A percentile compares a stretch with the other conserved stretches of the same genome.
Evolutionary conservation across 2,113 vertebrate genomes (phyloP).

Genomic region (Thymallus thymallus): DNA sequence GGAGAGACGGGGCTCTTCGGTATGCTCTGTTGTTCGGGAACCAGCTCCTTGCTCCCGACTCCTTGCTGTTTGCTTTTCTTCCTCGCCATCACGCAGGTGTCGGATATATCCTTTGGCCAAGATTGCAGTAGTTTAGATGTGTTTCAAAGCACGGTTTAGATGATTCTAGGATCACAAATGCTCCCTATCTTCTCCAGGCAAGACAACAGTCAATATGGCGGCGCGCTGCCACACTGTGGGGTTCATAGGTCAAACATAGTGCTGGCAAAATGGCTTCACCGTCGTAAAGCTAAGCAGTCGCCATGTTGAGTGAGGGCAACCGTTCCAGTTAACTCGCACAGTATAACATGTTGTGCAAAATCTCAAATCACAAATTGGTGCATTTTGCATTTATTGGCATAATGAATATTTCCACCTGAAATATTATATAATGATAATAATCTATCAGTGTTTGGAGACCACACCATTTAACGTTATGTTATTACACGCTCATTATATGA

Average conservation of each 20-base stretch:
- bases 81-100: slow-evolving; percentile 79
- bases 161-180: slow-evolving; percentile 71
- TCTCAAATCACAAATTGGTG: background rate
- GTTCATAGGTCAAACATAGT: slow-evolving; percentile 80
- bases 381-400: slow-evolving; percentile 9
- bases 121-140: slow-evolving; percentile 68
- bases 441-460: no score
- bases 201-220: slow-evolving; percentile 98
- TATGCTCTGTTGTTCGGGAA: slow-evolving; percentile 73
- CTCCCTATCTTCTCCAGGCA: slow-evolving; percentile 80
- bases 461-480: no score
- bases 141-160: slow-evolving; percentile 64
- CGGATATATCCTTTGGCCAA: slow-evolving; percentile 58
- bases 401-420: background rate
- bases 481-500: no score
- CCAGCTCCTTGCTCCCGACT: slow-evolving; percentile 73
- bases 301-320: slow-evolving; percentile 73
- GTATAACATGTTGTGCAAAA: no score
- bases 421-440: no score
- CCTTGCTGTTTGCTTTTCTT: slow-evolving; percentile 85
- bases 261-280: slow-evolving; percentile 66
- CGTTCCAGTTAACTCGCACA: no score
- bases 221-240: slow-evolving; percentile 79
- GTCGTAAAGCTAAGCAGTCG: slow-evolving; percentile 46
- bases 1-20: slow-evolving; percentile 75